Evolutionary conservation across 2,888 invertebrate species (phyloP), one percentile per base, ranked within the genome.

Genomic region (Crematogaster levior): DNA sequence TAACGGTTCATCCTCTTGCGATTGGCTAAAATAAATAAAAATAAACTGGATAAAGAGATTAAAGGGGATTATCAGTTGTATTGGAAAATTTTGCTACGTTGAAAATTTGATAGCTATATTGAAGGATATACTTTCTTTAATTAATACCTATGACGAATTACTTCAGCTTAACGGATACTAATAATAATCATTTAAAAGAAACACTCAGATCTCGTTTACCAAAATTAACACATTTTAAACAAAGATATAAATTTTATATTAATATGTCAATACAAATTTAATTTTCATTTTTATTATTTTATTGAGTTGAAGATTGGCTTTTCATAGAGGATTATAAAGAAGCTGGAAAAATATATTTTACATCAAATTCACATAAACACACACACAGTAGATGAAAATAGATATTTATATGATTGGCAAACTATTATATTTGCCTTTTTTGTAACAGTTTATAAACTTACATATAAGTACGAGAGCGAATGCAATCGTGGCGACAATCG

Each of bases 381-480:
- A n/a, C n/a, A n/a, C n/a, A n/a, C n/a, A n/a, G 10, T 0, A 18
- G 0, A 18, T 63, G 6, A 63, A 7, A 48, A 51, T 24, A 63
- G 18, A 37, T 9, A 27, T 9, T 34, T 12, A 27, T 18, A 27
- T 21, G 48, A 51, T 15, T 27, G 9, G 7, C 3, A 18, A 15
- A 18, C 1, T 27, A 51, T 7, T n/a, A n/a, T n/a, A n/a, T 0
- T 37, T 15, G 37, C 1, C 12, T 1, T 9, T 21, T 48, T 24
- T 48, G 12, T 48, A 24, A 51, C 10, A 10, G n/a, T 15, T 58
- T n/a, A 15, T 1, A 15, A 58, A 87, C 84, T 88, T 91, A 95
- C 95, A 95, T 66, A 96, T 89, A 4, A 96, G 61, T 58, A 96
- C 95, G 15, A 96, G 91, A 1, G 96, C 77, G 77, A 97, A 95